Evolutionary conservation across 2,888 invertebrate species (phyloP).

Genomic region (Eustalomyia histrio): DNA sequence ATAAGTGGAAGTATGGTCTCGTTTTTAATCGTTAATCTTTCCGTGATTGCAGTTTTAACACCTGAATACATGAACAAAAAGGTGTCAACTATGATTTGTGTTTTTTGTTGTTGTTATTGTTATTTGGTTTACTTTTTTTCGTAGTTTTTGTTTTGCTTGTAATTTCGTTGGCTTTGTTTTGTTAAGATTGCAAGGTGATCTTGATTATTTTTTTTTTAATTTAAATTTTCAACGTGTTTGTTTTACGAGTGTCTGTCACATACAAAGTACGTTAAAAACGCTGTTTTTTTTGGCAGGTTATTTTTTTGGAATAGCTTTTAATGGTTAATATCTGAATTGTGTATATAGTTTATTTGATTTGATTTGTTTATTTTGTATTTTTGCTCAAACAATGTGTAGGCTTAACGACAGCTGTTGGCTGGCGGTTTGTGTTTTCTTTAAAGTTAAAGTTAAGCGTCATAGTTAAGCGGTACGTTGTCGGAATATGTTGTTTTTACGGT

Average conservation of each 20-base stretch:
- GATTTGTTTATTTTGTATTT: conserved; percentile 8
- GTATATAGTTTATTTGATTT: conserved; percentile 7
- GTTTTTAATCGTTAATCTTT: conserved; percentile 42
- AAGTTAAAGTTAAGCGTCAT: conserved; percentile 61
- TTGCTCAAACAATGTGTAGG: conserved; percentile 43
- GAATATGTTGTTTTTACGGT: conserved; percentile 65
- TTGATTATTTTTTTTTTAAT: conserved; percentile 41
- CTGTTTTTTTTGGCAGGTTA: conserved; percentile 10
- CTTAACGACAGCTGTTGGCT: conserved; percentile 48
- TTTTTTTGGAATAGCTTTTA: conserved; percentile 15
- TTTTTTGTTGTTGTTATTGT: conserved; percentile 11
- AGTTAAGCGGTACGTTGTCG: conserved; percentile 72
- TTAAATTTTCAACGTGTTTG: no score
- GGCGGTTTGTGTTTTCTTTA: conserved; percentile 13
- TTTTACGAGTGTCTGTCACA: conserved; percentile 18
- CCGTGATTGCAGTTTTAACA: conserved; percentile 70
- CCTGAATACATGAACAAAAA: conserved; percentile 41
- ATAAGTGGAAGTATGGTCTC: conserved; percentile 36
- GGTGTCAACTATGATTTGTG: conserved; percentile 55
- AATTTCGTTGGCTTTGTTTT: conserved; percentile 6
- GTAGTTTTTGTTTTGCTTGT: conserved; percentile 47
- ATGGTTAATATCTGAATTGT: not conserved
- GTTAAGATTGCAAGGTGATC: conserved; percentile 55
- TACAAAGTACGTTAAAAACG: conserved; percentile 1
- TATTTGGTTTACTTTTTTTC: conserved; percentile 37